phyloP scores from a whole-genome alignment of 53 echinoderm and acorn worm species.

The Antedon mediterranea region DNA sequence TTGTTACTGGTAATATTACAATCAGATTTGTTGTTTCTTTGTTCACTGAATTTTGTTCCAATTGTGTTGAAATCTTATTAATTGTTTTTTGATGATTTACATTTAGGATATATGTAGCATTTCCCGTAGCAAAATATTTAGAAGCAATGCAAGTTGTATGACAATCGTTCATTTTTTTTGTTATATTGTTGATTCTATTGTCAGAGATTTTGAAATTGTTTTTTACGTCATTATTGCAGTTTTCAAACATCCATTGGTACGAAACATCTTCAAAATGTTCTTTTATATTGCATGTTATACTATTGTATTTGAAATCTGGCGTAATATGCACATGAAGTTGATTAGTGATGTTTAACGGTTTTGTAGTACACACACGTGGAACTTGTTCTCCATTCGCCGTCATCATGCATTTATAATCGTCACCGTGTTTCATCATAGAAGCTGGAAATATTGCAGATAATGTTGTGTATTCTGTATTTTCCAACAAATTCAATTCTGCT shows the following conservation, averaged over 20 bases:
- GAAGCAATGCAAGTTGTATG: neutral
- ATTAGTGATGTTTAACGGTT: neutral
- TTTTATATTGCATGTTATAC: neutral
- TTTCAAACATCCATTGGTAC: neutral
- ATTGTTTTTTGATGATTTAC: neutral
- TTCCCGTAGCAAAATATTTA: neutral
- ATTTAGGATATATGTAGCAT: neutral
- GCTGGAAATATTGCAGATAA: neutral
- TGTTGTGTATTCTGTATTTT: neutral
- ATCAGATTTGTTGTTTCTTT: neutral
- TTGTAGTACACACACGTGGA: neutral
- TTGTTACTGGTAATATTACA: neutral
- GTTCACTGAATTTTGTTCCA: no score
- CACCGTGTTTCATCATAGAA: neutral
- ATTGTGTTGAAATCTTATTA: neutral
- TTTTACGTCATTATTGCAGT: neutral
- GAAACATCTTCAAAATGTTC: neutral
- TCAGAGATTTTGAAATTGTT: neutral
- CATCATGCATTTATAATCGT: neutral
- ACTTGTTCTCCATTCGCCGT: neutral
- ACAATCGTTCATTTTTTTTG: neutral
- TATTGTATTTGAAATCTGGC: neutral
- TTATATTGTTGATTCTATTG: neutral
- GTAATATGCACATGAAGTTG: neutral
- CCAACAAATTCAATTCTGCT: neutral